Base-by-base conservation (phyloP, 2,888 invertebrate genomes). In the Lasius fuliginosus region DNA sequence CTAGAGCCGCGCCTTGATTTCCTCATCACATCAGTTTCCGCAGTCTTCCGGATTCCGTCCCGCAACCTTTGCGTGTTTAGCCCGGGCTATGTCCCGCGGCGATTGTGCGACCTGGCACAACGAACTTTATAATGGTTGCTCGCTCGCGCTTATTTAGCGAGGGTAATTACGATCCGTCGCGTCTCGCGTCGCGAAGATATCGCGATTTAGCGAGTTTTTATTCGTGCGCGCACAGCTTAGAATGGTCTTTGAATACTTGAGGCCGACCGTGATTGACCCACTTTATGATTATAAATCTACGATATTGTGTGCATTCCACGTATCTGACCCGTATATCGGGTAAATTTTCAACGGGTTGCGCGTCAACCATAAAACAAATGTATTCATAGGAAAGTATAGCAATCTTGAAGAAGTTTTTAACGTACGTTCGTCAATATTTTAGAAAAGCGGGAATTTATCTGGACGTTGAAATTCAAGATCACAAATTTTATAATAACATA, bases 21-120 rank as follows among this genome's bases (percentile, higher is more conserved):
- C 64, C 33, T 46, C 74, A 18, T 62, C 62, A 46, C 46, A 71
- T n/a, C 23, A 68, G 64, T 81, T 69, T 49, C 53, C 62, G 60
- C 67, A 65, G 73, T 75, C 58, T 75, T 85, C 75, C 33, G 71
- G 75, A 85, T 85, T 83, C 74, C 79, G 79, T 56, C 49, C 60
- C 62, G 62, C 49, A 58, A 67, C 69, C 83, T 68, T 69, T 18
- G 73, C 73, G 68, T 74, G 77, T 60, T 64, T 58, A 12, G 33
- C 68, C n/a, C 27, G 62, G 56, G 64, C 75, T 49, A 30, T 58
- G 64, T 42, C 15, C 30, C 42, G 18, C 40, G 69, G 56, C 67
- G 53, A 53, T n/a, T 53, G 71, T 33, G 56, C 74, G 58, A 67
- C 81, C 75, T 75, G 85, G 83, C 71, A 81, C 79, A 74, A 30